Base-by-base conservation (phyloP, 2,113 vertebrate species). In the Hepsetus odoe region DNA sequence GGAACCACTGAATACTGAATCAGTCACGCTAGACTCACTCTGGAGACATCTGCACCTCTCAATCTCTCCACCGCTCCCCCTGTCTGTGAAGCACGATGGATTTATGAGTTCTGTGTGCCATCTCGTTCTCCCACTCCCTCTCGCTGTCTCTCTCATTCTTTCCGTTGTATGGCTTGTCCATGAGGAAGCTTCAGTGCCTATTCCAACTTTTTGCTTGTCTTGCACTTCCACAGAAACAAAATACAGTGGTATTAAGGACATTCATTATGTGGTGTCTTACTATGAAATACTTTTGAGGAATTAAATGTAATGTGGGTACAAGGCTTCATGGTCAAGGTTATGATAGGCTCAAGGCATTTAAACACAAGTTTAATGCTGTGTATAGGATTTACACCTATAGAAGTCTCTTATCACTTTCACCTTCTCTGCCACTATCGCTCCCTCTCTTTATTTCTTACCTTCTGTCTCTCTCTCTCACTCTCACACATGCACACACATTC, bases 11-110 rank as follows among this genome's bases (percentile, higher is more conserved):
- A 69, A 84, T 77, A 72, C 70, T 51, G 67, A 84, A 84, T 80
- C 70, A 70, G 78, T 64, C 64, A 72, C 42, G 18, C 69, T 70
- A 55, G 64, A 74, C 70, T 77, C 74, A 80, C 82, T 80, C 67
- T 16, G 14, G 74, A 74, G 74, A 84, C 56, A 80, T 77, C 33
- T 74, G 79, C 75, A 74, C 64, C 69, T 46, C 46, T 80, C 64
- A 69, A 33, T 62, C 68, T 73, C 75, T 83, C 74, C 51, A 59
- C 38, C 62, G 59, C 74, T 77, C 69, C 42, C n/a, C 65, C 72
- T 66, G 72, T 67, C 16, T 42, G 72, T 30, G 71, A 32, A 28
- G 44, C 44, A 83, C 77, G 69, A 80, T 83, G 69, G 69, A 80
- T 81, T 76, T 76, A 81, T 81, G 79, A 70, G 65, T 55, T 67